Conservation (phyloP, 2,888 invertebrate species). For the Belgica antarctica region DNA sequence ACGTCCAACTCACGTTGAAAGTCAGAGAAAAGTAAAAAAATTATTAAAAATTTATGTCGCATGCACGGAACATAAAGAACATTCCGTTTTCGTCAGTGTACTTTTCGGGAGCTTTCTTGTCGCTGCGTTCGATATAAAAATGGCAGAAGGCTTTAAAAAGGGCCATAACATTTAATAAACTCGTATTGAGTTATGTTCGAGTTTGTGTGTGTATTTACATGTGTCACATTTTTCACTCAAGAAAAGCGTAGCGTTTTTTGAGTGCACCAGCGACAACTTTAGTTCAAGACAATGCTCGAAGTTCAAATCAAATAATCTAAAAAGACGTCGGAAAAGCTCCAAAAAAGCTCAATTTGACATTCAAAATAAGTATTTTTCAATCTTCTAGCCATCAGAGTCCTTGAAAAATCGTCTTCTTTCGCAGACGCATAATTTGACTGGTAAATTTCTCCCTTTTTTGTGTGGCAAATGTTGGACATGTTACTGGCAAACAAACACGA, state of each 20-base stretch:
- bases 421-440: background rate
- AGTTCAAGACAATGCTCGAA: too few species aligned
- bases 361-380: background rate
- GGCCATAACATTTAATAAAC: background rate
- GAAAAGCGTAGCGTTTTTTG: too few species aligned
- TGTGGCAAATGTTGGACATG: background rate
- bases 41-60: conserved; percentile 34
- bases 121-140: background rate
- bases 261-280: too few species aligned
- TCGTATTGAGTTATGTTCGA: conserved; percentile 1
- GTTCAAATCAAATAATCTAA: too few species aligned
- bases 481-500: background rate
- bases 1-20: too few species aligned
- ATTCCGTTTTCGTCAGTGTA: background rate
- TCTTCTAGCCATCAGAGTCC: background rate
- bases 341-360: too few species aligned
- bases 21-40: background rate
- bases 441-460: background rate
- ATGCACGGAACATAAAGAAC: conserved; percentile 12
- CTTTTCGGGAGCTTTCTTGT: conserved; percentile 13
- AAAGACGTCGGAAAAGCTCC: too few species aligned
- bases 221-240: too few species aligned
- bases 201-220: background rate
- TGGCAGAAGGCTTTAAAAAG: background rate
- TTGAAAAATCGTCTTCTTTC: background rate